Conservation (phyloP, 1,140 invertebrate genomes). For the Pseudachorutes palmiensis region DNA sequence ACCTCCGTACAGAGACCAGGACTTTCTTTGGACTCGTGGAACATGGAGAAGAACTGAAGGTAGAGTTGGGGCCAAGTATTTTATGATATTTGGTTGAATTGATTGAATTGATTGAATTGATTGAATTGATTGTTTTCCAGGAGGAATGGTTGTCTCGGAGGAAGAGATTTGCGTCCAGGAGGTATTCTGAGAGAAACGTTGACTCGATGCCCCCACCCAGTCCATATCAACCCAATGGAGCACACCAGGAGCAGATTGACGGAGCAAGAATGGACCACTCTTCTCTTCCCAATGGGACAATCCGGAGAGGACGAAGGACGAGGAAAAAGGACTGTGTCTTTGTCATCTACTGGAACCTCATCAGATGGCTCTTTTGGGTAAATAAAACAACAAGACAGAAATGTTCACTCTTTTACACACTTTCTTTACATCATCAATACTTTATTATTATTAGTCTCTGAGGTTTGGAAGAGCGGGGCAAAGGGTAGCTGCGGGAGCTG, state of each 20-base stretch:
- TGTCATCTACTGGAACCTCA: conserved; percentile 37
- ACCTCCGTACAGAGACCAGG: conserved; percentile 29
- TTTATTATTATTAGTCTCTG: conserved; percentile 29
- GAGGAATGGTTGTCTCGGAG: conserved; percentile 37
- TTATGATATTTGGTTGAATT: no score
- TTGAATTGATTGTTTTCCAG: no score
- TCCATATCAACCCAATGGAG: conserved; percentile 28
- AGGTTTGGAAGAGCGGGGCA: conserved; percentile 36
- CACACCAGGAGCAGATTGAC: conserved; percentile 25
- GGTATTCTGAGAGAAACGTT: conserved; percentile 37
- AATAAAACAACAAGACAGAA: neutral
- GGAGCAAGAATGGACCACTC: conserved; percentile 25
- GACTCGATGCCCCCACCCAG: conserved; percentile 38
- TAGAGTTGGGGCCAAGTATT: neutral
- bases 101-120: no score
- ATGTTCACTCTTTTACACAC: neutral
- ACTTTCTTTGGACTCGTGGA: conserved; percentile 35
- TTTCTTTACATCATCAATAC: conserved; percentile 1
- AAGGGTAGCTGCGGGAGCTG: conserved; percentile 34
- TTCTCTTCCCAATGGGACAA: neutral
- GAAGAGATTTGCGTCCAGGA: conserved; percentile 33
- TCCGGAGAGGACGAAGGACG: conserved; percentile 27
- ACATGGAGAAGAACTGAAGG: conserved; percentile 26
- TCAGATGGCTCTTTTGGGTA: conserved; percentile 38
- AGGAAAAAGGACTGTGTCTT: conserved; percentile 38